Evolutionary conservation across 2,797 vertebrate genomes (phyloP), one percentile per base, ranked within the genome.

Genomic region (Coccyzus lansbergi): DNA sequence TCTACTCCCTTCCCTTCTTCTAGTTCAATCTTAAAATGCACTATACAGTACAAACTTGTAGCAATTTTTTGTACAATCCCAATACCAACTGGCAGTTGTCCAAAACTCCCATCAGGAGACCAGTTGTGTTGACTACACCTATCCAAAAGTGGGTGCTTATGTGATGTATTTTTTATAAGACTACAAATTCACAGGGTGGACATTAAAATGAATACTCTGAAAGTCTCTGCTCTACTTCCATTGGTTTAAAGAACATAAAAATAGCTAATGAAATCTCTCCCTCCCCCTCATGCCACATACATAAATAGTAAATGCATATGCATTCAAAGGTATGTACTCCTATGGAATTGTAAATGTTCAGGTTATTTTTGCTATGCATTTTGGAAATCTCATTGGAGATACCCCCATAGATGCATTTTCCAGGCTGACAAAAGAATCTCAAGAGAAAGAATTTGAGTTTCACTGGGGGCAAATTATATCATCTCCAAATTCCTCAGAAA

Each of bases 261-360:
- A 92, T 67, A 94, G 89, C 79, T 48, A 77, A 67, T 24, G 84
- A 82, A 88, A 88, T 77, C n/a, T 93, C 19, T 79, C 85, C 44
- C 68, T 70, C 65, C 40, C 52, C 81, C 53, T 88, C 62, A 14
- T 33, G 62, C 25, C 44, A 42, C 51, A 42, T 31, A 38, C 63
- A 79, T 55, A 93, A 95, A 93, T 81, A 90, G 93, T 86, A 92
- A 87, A 90, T 29, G 65, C 53, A 69, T 65, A 81, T 56, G 77
- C 51, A 93, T 40, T 68, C 74, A 56, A 86, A 95, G 80, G 77
- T 83, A 64, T 92, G 86, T 65, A 46, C 36, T 88, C 65, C 67
- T 70, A 33, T 74, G 83, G 76, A 96, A 83, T 65, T 67, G 49
- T 91, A 63, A 55, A 78, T 52, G 59, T 65, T 93, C 38, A 52